A percentile compares a stretch with the other conserved stretches of the same genome.
Conservation (phyloP, 2,797 vertebrate genomes). For the Diplodus sargus region DNA sequence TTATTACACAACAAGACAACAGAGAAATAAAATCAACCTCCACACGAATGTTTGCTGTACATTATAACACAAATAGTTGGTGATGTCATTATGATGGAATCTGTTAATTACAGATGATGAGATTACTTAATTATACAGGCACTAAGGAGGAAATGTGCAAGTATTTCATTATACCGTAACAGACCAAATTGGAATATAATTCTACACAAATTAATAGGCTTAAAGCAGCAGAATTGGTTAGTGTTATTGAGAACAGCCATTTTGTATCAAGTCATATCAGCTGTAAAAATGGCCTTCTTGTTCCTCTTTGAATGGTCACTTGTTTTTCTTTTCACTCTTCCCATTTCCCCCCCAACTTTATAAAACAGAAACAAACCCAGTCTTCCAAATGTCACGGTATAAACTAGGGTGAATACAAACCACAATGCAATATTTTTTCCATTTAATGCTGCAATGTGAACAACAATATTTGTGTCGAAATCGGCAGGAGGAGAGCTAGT, state of each 20-base stretch:
- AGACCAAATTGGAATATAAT: constrained; percentile 5
- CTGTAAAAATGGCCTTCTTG: background rate
- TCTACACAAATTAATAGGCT: constrained; percentile 7
- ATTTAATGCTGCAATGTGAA: too few relatives aligned
- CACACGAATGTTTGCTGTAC: constrained; percentile 16
- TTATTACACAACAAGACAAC: constrained; percentile 15
- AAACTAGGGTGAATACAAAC: background rate
- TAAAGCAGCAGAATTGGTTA: background rate
- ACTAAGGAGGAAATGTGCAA: constrained; percentile 3
- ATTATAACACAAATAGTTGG: constrained; percentile 23
- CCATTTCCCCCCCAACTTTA: background rate
- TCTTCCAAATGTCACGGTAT: background rate
- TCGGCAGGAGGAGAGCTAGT: too few relatives aligned
- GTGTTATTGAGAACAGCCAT: background rate
- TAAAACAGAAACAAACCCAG: background rate
- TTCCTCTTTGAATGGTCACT: background rate
- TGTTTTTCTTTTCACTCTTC: background rate
- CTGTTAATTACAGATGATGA: constrained; percentile 50
- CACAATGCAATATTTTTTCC: background rate
- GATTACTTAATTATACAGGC: constrained; percentile 30
- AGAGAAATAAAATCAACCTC: constrained; percentile 27
- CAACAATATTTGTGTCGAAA: background rate
- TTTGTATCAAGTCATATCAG: background rate
- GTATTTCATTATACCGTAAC: constrained; percentile 23
- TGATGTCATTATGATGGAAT: constrained; percentile 54